Evolutionary conservation across 1,140 invertebrate species (phyloP).

Genomic region (Hirudo medicinalis): DNA sequence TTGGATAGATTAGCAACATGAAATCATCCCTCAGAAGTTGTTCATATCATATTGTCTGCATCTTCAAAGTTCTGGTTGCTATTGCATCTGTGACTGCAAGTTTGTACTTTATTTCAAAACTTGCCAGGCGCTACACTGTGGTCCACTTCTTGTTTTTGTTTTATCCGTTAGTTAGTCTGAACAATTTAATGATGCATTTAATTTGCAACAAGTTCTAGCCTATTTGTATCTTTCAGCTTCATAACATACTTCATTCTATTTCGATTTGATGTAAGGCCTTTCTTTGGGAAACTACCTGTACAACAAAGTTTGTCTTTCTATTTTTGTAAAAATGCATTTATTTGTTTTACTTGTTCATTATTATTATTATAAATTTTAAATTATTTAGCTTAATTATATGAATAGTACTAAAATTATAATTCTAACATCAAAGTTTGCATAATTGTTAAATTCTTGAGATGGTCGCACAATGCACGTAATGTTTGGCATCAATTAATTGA

Average conservation of each 20-base stretch:
- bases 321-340: neutral
- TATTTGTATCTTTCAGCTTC: conserved; percentile 45
- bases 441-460: neutral
- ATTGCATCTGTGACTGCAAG: conserved; percentile 1
- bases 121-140: neutral
- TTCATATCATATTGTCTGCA: neutral
- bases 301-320: neutral
- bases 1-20: no score
- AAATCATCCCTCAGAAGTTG: no score
- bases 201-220: neutral
- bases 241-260: conserved; percentile 73
- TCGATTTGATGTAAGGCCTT: conserved; percentile 44
- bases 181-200: neutral
- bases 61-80: neutral
- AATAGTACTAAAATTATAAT: neutral
- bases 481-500: neutral
- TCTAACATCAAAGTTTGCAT: neutral
- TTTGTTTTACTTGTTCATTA: no score
- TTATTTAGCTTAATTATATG: neutral
- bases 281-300: conserved; percentile 31
- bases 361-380: neutral
- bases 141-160: neutral
- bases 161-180: neutral
- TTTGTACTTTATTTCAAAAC: conserved; percentile 7
- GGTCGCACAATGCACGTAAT: neutral